These are phyloP conservation scores for Galeopterus variegatus DNA, from an alignment of 2,113 vertebrate genomes.

Conservation along the genomic window DNA sequence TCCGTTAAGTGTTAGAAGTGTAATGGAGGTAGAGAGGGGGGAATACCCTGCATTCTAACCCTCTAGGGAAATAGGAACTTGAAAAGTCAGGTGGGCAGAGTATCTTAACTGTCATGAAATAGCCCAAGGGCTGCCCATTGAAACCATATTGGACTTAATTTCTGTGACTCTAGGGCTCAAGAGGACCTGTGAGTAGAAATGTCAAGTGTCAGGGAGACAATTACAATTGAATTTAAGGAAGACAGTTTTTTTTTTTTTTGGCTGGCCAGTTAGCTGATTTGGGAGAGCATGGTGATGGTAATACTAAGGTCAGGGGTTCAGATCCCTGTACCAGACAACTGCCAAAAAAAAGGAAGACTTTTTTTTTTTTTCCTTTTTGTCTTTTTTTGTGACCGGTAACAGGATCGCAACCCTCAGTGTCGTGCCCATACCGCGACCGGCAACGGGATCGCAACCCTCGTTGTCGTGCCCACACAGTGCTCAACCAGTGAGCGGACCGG, in stretches of 20 bases:
- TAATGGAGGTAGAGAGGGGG: background rate
- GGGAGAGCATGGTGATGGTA: too few relatives aligned
- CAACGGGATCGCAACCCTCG: too few relatives aligned
- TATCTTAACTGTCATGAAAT: background rate
- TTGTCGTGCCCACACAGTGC: too few relatives aligned
- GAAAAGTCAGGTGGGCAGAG: background rate
- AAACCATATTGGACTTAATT: background rate
- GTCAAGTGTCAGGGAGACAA: background rate
- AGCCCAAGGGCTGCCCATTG: background rate
- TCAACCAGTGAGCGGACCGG: too few relatives aligned
- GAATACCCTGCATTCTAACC: background rate
- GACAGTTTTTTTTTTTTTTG: background rate
- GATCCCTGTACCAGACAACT: too few relatives aligned
- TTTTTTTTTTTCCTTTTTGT: too few relatives aligned
- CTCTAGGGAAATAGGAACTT: background rate
- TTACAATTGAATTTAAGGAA: background rate
- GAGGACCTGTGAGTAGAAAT: background rate
- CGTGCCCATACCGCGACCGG: too few relatives aligned
- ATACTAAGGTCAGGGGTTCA: too few relatives aligned
- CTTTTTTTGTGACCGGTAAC: too few relatives aligned
- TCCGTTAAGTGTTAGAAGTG: background rate
- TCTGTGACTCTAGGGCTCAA: background rate
- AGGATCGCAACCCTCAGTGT: too few relatives aligned
- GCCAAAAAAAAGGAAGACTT: background rate
- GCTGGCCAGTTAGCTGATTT: too few relatives aligned